phyloP scores from a whole-genome alignment of 2,888 invertebrate species.

The Mellilla xanthometata region DNA sequence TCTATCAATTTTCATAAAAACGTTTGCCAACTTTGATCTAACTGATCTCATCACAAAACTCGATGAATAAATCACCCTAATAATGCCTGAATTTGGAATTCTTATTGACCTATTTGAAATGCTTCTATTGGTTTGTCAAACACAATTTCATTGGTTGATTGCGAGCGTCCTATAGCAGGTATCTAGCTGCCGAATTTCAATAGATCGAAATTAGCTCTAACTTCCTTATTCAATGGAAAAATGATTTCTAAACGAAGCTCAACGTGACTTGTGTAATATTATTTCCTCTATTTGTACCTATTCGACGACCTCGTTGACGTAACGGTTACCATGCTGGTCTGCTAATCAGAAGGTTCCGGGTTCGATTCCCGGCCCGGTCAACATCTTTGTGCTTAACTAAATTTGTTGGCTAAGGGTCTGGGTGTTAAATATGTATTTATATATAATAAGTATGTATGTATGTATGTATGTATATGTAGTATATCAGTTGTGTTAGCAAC shows the following conservation, averaged over 20 bases:
- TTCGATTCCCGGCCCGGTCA: too few relatives aligned
- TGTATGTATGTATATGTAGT: too few relatives aligned
- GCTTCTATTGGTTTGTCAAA: conserved; percentile 11
- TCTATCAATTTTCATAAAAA: neutral
- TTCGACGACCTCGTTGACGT: too few relatives aligned
- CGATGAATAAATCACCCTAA: conserved; percentile 6
- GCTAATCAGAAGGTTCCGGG: too few relatives aligned
- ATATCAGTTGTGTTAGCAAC: too few relatives aligned
- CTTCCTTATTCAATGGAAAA: conserved; percentile 8
- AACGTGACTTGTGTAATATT: neutral
- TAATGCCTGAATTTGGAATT: conserved; percentile 9
- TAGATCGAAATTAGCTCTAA: conserved; percentile 13
- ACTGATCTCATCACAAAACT: neutral
- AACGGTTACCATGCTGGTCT: too few relatives aligned
- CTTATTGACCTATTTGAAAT: conserved; percentile 3
- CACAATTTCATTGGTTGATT: conserved; percentile 21
- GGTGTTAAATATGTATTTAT: too few relatives aligned
- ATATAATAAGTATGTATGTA: too few relatives aligned
- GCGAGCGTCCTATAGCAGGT: neutral
- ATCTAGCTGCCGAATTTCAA: conserved; percentile 10
- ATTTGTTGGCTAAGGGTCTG: too few relatives aligned
- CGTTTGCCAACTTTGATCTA: neutral
- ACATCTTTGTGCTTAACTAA: too few relatives aligned
- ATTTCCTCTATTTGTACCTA: neutral
- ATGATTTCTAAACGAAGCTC: neutral